Evolutionary conservation across 2,113 vertebrate genomes (phyloP).

Genomic region (Upupa epops): DNA sequence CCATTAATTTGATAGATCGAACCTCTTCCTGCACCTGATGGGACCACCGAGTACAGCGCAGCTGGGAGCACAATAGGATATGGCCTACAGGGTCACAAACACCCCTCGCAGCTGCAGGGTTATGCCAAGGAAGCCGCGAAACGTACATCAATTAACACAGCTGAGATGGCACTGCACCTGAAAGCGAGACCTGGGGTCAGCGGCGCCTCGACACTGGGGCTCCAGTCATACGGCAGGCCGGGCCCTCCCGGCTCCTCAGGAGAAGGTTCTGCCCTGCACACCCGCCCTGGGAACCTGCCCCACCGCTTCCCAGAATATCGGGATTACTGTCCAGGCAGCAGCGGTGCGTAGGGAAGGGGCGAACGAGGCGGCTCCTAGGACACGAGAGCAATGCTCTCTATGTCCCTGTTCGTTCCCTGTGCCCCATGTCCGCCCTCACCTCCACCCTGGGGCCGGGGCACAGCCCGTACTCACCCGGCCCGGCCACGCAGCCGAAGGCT

Average conservation of each 20-base stretch:
- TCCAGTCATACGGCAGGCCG: too few species aligned
- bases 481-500: neutral
- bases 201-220: neutral
- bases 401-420: too few species aligned
- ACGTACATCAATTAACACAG: fast-evolving
- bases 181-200: too few species aligned
- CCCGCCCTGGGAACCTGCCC: fast-evolving
- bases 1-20: fast-evolving
- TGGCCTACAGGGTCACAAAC: neutral
- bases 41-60: neutral
- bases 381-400: neutral
- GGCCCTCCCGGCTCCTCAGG: neutral
- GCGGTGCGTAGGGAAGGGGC: neutral
- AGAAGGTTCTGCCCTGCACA: neutral
- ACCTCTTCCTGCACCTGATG: fast-evolving
- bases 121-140: neutral
- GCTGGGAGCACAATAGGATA: too few species aligned
- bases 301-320: fast-evolving
- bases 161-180: fast-evolving
- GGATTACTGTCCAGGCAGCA: neutral
- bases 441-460: fast-evolving
- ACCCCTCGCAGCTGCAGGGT: neutral
- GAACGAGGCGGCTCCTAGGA: neutral
- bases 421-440: neutral
- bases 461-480: neutral